Conservation (phyloP, 1,140 invertebrate genomes). For the Caenorhabditis tropicalis region DNA sequence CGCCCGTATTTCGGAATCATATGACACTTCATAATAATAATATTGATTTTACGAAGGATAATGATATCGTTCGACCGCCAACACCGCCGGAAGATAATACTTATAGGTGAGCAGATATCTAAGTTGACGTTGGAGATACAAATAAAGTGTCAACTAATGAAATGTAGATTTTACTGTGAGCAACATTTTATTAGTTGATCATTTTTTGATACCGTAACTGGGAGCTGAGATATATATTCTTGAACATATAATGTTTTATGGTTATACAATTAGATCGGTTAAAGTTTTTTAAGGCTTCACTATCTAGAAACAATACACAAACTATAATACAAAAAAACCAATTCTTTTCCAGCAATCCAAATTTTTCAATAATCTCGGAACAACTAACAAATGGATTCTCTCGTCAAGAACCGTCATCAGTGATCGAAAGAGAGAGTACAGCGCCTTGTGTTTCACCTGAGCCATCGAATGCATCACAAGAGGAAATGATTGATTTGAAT, state of each 20-base stretch:
- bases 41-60: conserved; percentile 6
- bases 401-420: conserved; percentile 51
- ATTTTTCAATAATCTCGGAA: background rate
- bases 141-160: too few relatives aligned
- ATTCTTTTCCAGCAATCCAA: conserved; percentile 41
- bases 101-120: conserved; percentile 4
- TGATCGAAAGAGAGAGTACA: conserved; percentile 53
- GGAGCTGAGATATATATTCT: too few relatives aligned
- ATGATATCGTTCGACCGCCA: background rate
- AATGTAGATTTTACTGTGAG: too few relatives aligned
- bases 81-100: conserved; percentile 25
- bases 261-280: too few relatives aligned
- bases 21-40: conserved; percentile 44
- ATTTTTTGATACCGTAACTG: too few relatives aligned
- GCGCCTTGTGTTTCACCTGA: conserved; percentile 49
- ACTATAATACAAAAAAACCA: background rate
- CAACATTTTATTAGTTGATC: too few relatives aligned
- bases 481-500: background rate
- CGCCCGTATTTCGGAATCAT: conserved; percentile 28
- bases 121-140: too few relatives aligned
- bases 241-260: background rate
- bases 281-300: too few relatives aligned
- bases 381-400: conserved; percentile 6
- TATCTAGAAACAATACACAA: background rate
- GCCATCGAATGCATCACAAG: conserved; percentile 32